Percentiles rank a stretch among this genome's conserved stretches.
Conservation (phyloP, 2,113 vertebrate genomes). For the Pedetes capensis region DNA sequence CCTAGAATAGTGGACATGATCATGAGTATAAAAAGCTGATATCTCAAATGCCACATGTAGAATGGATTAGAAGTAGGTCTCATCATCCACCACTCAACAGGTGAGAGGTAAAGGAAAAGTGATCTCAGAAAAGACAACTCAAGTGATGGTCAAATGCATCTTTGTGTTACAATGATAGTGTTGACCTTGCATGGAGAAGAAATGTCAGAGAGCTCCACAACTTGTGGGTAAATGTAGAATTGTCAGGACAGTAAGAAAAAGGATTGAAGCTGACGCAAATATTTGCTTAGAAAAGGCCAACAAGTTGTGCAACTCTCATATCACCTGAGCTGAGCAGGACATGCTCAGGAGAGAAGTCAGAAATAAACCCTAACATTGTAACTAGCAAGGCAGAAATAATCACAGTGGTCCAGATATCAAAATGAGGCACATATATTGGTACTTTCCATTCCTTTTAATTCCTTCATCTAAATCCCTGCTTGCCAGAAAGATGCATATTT, state of each 20-base stretch:
- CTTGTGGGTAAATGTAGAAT: not conserved
- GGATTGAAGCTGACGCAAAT: not conserved
- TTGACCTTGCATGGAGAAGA: not conserved
- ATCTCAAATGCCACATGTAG: constrained; percentile 35
- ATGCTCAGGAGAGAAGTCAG: not conserved
- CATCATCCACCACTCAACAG: not conserved
- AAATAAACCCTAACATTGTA: not conserved
- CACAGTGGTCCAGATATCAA: not conserved
- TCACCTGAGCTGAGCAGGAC: not conserved
- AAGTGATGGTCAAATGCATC: not conserved
- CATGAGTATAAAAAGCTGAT: not conserved
- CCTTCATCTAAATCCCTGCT: not conserved
- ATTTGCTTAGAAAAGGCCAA: constrained; percentile 36
- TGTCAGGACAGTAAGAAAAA: not conserved
- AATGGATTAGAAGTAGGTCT: constrained; percentile 1
- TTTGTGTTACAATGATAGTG: not conserved
- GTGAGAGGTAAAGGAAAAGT: not conserved
- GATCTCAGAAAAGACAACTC: constrained; percentile 23
- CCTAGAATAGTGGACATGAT: not conserved
- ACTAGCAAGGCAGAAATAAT: not conserved
- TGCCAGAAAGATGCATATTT: not conserved
- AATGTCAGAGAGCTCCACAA: not conserved
- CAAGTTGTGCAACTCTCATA: not conserved
- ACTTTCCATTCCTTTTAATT: constrained; percentile 7
- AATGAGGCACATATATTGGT: not conserved